These are phyloP conservation scores for Ispidina lecontei DNA, from an alignment of 2,797 vertebrate genomes.

Conservation along the genomic window DNA sequence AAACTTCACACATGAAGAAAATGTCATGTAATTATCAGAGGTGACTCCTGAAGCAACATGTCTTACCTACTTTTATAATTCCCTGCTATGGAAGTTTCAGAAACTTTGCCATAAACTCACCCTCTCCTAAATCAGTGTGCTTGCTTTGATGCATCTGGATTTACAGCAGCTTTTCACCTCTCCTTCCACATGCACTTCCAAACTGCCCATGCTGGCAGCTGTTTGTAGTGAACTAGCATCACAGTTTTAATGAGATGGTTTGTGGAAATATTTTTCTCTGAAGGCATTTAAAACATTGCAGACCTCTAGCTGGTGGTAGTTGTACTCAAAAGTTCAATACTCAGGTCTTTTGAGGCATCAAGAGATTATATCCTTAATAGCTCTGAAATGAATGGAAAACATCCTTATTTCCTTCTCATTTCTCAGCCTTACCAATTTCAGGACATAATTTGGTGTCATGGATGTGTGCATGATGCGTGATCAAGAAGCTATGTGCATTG, in stretches of 20 bases:
- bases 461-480: not conserved
- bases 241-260: constrained; percentile 18
- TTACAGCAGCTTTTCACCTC: not conserved
- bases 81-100: not conserved
- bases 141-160: not conserved
- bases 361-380: constrained; percentile 30
- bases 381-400: constrained; percentile 25
- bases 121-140: not conserved
- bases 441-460: not conserved
- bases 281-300: constrained; percentile 6
- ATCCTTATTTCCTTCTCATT: constrained; percentile 9
- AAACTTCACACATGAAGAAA: not conserved
- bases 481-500: not conserved
- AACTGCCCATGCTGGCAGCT: not conserved
- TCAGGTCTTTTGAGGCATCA: constrained; percentile 16
- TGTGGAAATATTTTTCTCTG: not conserved
- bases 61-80: not conserved
- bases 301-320: constrained; percentile 27
- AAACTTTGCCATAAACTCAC: not conserved
- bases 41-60: not conserved
- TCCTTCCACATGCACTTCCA: not conserved
- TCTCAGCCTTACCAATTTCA: not conserved
- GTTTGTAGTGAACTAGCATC: not conserved
- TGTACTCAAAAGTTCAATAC: constrained; percentile 4
- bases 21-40: not conserved